A percentile compares a stretch with the other conserved stretches of the same genome.
phyloP scores from a whole-genome alignment of 64 coral and sea anemone species.

The Platygyra sinensis region DNA sequence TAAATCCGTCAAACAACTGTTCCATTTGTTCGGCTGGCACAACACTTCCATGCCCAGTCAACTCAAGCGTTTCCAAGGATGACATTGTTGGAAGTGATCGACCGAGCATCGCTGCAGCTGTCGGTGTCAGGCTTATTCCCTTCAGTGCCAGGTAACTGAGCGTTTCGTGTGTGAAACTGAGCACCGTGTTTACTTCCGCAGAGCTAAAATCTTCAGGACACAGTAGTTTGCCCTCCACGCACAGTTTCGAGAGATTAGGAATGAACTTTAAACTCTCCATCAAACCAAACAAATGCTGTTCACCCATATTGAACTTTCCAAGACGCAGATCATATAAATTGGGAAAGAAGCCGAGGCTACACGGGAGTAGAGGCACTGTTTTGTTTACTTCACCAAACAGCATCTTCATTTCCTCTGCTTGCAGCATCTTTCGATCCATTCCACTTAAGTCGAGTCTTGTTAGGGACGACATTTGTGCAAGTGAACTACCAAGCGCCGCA shows the following conservation, averaged over 20 bases:
- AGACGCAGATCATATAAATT: no score
- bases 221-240: no score
- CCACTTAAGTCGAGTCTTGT: neutral
- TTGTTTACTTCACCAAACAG: neutral
- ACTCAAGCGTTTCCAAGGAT: neutral
- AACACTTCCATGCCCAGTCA: neutral
- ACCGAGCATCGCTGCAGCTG: neutral
- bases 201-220: no score
- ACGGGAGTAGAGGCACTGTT: neutral
- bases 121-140: neutral
- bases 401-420: neutral
- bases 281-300: no score
- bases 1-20: neutral
- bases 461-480: neutral
- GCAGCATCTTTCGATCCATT: neutral
- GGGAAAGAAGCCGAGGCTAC: neutral
- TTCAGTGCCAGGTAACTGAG: neutral
- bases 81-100: neutral
- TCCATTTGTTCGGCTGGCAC: neutral
- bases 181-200: no score
- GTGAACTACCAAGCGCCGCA: neutral
- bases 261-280: no score
- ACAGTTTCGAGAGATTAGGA: no score
- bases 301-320: no score
- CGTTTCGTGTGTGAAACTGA: no score